Conservation (phyloP, 2,888 invertebrate genomes). For the Phytoseiulus persimilis region DNA sequence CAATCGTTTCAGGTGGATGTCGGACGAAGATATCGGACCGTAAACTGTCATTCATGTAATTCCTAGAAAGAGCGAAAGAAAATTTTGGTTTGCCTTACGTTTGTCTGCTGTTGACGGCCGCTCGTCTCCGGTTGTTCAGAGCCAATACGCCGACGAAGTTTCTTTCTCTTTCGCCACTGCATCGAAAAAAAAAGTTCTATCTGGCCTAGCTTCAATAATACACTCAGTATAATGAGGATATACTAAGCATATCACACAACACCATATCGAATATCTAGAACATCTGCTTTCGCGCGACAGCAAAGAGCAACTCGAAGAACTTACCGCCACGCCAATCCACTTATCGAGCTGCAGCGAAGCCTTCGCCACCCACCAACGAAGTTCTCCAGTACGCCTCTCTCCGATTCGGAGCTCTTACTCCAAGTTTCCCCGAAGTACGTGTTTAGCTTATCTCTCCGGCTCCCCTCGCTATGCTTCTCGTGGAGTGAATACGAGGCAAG, state of each 20-base stretch:
- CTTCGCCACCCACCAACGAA: not conserved
- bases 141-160: not conserved
- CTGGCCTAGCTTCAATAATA: slow-evolving; percentile 5
- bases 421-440: not conserved
- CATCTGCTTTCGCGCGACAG: not conserved
- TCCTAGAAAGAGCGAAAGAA: slow-evolving; percentile 55
- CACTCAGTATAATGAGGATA: not conserved
- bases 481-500: no score
- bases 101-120: slow-evolving; percentile 7
- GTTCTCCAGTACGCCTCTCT: not conserved
- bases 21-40: slow-evolving; percentile 92
- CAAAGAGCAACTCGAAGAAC: not conserved
- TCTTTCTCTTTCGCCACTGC: not conserved
- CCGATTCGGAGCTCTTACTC: not conserved
- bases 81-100: slow-evolving; percentile 40
- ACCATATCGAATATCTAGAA: not conserved
- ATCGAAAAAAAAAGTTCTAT: not conserved
- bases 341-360: not conserved
- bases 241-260: not conserved
- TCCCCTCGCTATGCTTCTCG: no score
- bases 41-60: slow-evolving; percentile 98
- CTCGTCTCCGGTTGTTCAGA: slow-evolving; percentile 37
- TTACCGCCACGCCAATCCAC: not conserved
- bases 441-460: no score
- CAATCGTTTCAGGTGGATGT: slow-evolving; percentile 91